phyloP scores from a whole-genome alignment of 1,140 invertebrate species.

The Adoxophyes honmai region DNA sequence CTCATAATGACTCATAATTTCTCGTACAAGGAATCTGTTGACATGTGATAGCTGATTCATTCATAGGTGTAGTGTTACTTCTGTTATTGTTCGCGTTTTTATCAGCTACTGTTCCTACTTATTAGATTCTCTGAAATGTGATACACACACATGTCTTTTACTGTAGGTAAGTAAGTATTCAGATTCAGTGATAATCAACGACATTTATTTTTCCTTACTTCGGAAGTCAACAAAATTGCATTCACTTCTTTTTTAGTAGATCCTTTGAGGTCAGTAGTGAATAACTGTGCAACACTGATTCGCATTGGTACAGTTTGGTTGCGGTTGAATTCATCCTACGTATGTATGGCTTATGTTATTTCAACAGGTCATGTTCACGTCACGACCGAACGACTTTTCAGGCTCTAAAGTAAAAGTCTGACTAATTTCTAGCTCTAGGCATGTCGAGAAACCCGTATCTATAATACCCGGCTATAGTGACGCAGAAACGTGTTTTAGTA shows the following conservation, averaged over 20 bases:
- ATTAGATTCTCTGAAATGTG: slow-evolving; percentile 9
- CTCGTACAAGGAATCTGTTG: background rate
- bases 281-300: too few species aligned
- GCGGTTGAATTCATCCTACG: background rate
- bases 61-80: slow-evolving; percentile 24
- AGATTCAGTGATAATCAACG: too few species aligned
- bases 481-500: background rate
- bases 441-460: background rate
- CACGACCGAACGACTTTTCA: background rate
- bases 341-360: background rate
- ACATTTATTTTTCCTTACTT: too few species aligned
- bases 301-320: too few species aligned
- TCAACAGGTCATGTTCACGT: background rate
- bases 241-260: slow-evolving; percentile 13
- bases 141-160: background rate
- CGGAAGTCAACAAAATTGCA: too few species aligned
- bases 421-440: background rate
- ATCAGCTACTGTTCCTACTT: slow-evolving; percentile 24
- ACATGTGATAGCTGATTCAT: slow-evolving; percentile 26
- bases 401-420: background rate
- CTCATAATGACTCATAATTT: background rate
- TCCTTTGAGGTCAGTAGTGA: slow-evolving; percentile 7
- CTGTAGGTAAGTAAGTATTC: too few species aligned
- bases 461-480: background rate
- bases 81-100: slow-evolving; percentile 31